A percentile compares a stretch with the other conserved stretches of the same genome.
These are phyloP conservation scores for Syngnathoides biaculeatus DNA, from an alignment of 2,113 vertebrate genomes.

Conservation along the genomic window DNA sequence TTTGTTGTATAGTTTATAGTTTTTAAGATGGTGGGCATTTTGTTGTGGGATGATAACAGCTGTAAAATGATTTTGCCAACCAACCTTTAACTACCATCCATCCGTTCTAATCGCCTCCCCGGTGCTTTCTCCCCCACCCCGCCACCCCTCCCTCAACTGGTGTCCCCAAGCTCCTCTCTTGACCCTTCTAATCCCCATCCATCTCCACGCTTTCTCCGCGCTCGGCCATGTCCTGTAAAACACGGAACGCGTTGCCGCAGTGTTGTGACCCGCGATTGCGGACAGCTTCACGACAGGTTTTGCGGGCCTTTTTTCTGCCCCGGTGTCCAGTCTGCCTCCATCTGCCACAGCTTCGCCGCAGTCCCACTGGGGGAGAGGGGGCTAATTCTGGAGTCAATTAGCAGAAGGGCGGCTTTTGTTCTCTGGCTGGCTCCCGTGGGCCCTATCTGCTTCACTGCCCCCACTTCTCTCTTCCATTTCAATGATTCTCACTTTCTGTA, in stretches of 20 bases:
- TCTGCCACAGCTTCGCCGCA: conserved; percentile 82
- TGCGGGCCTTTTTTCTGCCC: conserved; percentile 74
- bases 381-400: conserved; percentile 99
- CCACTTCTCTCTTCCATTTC: conserved; percentile 50
- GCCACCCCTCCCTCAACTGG: conserved; percentile 6
- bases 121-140: neutral
- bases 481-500: conserved; percentile 55
- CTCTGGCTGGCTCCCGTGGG: conserved; percentile 78
- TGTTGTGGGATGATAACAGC: neutral
- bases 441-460: conserved; percentile 79
- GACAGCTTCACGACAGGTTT: conserved; percentile 87
- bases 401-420: conserved; percentile 97
- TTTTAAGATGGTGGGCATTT: neutral
- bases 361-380: conserved; percentile 82
- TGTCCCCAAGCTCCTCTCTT: conserved; percentile 19
- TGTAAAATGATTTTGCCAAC: neutral
- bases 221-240: conserved; percentile 79
- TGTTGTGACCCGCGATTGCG: conserved; percentile 86
- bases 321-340: conserved; percentile 83
- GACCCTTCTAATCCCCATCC: conserved; percentile 61
- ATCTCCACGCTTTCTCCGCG: conserved; percentile 64
- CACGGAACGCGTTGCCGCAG: conserved; percentile 73
- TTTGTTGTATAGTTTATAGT: neutral
- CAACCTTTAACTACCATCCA: neutral
- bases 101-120: neutral